phyloP scores from a whole-genome alignment of 2,797 vertebrate genomes.

The Eidolon dupreanum region DNA sequence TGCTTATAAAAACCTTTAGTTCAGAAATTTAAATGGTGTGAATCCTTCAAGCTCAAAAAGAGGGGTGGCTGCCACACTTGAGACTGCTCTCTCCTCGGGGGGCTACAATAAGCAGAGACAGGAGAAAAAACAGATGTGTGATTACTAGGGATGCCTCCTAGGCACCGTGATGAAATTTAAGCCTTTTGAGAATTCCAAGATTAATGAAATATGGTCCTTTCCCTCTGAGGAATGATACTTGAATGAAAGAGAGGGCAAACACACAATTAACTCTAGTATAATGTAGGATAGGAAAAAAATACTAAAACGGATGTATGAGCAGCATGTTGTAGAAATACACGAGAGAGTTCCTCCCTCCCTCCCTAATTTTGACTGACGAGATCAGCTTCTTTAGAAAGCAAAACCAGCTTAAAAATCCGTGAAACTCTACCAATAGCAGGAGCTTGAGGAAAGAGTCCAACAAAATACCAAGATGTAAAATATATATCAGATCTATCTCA shows the following conservation, averaged over 20 bases:
- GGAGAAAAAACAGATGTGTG: background rate
- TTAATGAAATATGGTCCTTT: background rate
- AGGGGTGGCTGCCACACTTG: no score
- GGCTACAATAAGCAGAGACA: background rate
- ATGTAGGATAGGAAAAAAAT: background rate
- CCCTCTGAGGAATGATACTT: background rate
- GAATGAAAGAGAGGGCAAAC: slow-evolving; percentile 1
- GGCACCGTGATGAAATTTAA: background rate
- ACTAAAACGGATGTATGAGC: background rate
- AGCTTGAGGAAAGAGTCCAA: background rate
- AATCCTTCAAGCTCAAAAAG: background rate
- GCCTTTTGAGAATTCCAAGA: background rate
- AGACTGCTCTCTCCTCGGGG: background rate
- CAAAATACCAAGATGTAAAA: background rate
- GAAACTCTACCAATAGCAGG: background rate
- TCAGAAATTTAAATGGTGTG: background rate
- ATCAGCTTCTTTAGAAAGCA: background rate
- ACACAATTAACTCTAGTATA: background rate
- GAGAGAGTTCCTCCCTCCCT: background rate
- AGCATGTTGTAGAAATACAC: background rate
- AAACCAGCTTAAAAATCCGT: slow-evolving; percentile 24
- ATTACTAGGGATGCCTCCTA: background rate
- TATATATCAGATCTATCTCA: background rate
- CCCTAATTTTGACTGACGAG: background rate
- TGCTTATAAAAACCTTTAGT: background rate